Evolutionary conservation across 2,888 invertebrate genomes (phyloP).

Genomic region (Amblyteles armatorius): DNA sequence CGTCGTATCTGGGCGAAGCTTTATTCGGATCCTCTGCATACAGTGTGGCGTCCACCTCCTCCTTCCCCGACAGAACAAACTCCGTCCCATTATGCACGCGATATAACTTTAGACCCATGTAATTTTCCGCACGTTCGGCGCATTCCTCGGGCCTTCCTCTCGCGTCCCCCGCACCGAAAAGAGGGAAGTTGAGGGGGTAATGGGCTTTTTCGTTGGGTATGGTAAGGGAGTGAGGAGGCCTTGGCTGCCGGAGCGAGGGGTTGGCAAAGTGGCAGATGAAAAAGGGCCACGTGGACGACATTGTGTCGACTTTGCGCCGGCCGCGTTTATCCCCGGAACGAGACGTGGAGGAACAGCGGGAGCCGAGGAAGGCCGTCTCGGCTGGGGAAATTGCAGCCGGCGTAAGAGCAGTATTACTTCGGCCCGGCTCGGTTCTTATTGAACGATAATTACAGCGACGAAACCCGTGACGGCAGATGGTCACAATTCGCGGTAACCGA

Average conservation of each 20-base stretch:
- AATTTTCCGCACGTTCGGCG: constrained; percentile 74
- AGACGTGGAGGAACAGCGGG: constrained; percentile 19
- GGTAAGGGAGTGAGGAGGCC: constrained; percentile 51
- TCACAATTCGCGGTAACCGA: constrained; percentile 45
- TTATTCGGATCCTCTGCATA: constrained; percentile 22
- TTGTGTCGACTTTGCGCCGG: background rate
- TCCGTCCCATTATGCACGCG: constrained; percentile 69
- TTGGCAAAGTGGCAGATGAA: constrained; percentile 4
- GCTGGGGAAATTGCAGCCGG: constrained; percentile 18
- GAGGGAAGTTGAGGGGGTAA: constrained; percentile 61
- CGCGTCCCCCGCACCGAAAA: background rate
- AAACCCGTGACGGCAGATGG: constrained; percentile 68
- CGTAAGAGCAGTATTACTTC: constrained; percentile 2
- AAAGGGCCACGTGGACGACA: constrained; percentile 21
- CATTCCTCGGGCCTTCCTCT: constrained; percentile 63
- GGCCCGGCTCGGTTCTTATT: background rate
- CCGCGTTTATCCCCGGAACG: background rate
- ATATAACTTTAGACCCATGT: constrained; percentile 72
- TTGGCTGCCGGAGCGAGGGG: constrained; percentile 6
- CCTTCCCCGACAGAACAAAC: constrained; percentile 51
- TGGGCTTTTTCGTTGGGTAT: constrained; percentile 70
- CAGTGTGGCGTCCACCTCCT: background rate
- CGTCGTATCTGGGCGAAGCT: constrained; percentile 24
- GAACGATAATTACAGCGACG: constrained; percentile 74
- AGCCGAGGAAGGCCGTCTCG: background rate